Evolutionary conservation across 2,113 vertebrate species (phyloP), one percentile per base, ranked within the genome.

Genomic region (Jaculus jaculus): DNA sequence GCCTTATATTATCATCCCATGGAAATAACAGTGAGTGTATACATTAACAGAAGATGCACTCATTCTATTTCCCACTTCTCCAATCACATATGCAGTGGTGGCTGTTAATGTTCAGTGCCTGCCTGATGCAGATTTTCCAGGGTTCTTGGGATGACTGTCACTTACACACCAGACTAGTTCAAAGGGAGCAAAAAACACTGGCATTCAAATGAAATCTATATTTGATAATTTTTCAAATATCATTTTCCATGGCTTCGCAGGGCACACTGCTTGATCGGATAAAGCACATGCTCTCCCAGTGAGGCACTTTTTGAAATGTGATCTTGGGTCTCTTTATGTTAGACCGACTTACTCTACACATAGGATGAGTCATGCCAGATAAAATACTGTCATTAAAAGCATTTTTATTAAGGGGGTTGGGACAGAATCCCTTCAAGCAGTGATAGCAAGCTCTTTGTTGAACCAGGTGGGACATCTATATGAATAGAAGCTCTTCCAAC

Each of bases 151-250:
- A 89, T 24, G 80, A 65, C 71, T 86, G 85, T 87, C 92, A 34
- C 90, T 85, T 89, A 71, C 26, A 39, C 54, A 78, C 72, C 69
- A 92, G 94, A 42, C 69, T 87, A 90, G 82, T 94, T 94, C 96
- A 96, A 95, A 96, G 90, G 61, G 2, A 91, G 34, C 42, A 83
- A 96, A 47, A 90, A 93, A 71, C 54, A 16, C 84, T 95, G 60
- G 91, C 54, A 77, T 84, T 84, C 94, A 88, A 92, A 93, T 81
- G 83, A 95, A 97, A 95, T 88, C 95, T 96, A 77, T 95, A 95
- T 97, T 96, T 94, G 94, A 95, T 83, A 60, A 96, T 94, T 96
- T 95, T 96, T 96, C 93, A 96, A 96, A 96, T 94, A 97, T 81
- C 94, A 90, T 94, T 97, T 95, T 83, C 94, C 65, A 28, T 63